phyloP scores from a whole-genome alignment of 1,140 invertebrate genomes.

The Eufriesea mexicana region DNA sequence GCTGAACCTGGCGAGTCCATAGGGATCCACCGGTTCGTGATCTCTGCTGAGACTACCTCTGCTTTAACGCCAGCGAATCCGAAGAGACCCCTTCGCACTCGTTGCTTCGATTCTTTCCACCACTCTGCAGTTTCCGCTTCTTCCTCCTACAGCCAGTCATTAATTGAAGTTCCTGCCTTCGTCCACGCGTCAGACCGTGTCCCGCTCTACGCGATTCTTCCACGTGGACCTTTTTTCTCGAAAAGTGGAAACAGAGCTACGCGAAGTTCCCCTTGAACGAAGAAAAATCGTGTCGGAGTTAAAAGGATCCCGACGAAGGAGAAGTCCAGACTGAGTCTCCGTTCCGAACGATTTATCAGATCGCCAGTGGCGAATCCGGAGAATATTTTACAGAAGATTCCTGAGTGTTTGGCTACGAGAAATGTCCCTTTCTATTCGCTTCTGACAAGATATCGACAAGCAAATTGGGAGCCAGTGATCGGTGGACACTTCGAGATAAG shows the following conservation, averaged over 20 bases:
- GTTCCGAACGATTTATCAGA: not conserved
- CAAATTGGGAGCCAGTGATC: too few species aligned
- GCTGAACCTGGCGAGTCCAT: not conserved
- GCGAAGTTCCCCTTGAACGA: not conserved
- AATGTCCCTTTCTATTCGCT: too few species aligned
- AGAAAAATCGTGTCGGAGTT: not conserved
- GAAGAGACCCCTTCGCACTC: not conserved
- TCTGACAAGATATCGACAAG: too few species aligned
- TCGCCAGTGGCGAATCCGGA: not conserved
- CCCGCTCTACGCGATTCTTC: too few species aligned
- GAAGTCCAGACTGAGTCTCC: not conserved
- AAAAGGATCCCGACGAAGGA: not conserved
- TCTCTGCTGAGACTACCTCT: not conserved
- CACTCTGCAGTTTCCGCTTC: not conserved
- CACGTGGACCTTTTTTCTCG: not conserved
- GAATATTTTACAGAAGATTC: not conserved
- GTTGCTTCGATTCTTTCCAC: not conserved
- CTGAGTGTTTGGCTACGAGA: too few species aligned
- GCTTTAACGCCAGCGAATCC: not conserved
- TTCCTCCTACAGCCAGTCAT: not conserved
- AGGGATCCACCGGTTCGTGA: not conserved
- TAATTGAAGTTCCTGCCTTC: not conserved
- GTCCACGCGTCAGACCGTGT: not conserved
- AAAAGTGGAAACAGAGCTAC: not conserved
- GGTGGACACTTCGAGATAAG: too few species aligned